Evolutionary conservation across 2,113 vertebrate species (phyloP), one percentile per base, ranked within the genome.

Genomic region (Oryzias woworae): DNA sequence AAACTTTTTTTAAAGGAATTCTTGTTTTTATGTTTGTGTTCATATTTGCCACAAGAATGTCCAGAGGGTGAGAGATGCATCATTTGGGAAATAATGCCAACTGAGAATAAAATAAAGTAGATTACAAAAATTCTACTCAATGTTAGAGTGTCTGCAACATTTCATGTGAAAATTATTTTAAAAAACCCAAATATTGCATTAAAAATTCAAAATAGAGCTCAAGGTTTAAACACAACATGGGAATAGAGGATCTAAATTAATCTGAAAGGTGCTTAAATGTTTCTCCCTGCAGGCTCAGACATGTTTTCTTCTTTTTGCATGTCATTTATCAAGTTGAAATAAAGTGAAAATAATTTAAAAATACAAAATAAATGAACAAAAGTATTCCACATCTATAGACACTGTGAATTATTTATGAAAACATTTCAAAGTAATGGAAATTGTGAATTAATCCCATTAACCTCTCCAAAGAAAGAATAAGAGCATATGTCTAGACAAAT

Each of bases 371-470:
- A 83, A 83, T 82, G 80, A 58, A 55, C 43, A 68, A 63, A 75
- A 80, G 57, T 70, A 12, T 71, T 61, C 50, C 61, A 55, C 70
- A 77, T 78, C 55, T 61, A 42, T 47, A 43, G 48, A 81, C 61
- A 50, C 51, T 7, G 78, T 88, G 81, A 89, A 87, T 88, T 79
- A 87, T 87, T 88, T 81, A 90, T 81, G 53, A 59, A 66, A 55
- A 80, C 81, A 76, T 85, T 76, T 85, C 73, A 80, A 70, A 60
- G 70, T 75, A 81, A 86, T 71, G 79, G 79, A 85, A 85, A 79
- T 79, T 73, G 80, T 41, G 75, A 82, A 88, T 89, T 86, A 85
- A 87, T 85, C 78, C 80, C 81, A 87, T 88, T 85, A 85, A 87
- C 85, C 82, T 90, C 73, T 75, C 71, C 17, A 78, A 82, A 87